Conservation (phyloP, 2,797 vertebrate species). For the Aplochiton taeniatus region DNA sequence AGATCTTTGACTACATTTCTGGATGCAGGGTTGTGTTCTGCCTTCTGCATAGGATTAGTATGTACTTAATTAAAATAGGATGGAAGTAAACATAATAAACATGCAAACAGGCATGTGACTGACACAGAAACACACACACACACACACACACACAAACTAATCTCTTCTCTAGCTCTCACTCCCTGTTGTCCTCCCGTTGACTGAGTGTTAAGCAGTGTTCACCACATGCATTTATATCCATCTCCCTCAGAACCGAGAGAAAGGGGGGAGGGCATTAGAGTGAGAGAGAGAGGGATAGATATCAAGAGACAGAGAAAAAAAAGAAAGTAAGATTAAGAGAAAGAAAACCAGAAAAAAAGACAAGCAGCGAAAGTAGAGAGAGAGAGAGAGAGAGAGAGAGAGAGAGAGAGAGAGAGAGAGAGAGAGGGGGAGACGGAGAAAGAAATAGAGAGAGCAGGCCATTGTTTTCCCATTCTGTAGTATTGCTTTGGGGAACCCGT, state of each 20-base stretch:
- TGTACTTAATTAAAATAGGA: neutral
- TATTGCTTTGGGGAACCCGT: conserved; percentile 31
- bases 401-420: conserved; percentile 12
- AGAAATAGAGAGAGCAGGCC: neutral
- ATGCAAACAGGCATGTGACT: neutral
- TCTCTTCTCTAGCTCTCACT: no score
- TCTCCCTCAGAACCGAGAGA: conserved; percentile 25
- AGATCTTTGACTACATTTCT: no score
- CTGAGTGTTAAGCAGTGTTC: neutral
- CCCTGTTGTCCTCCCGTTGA: neutral
- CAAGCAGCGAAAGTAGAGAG: no score
- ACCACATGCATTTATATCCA: neutral
- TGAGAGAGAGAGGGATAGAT: neutral
- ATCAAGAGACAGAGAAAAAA: neutral
- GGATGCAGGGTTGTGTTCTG: no score
- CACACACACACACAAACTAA: neutral
- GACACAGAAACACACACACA: neutral
- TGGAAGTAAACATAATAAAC: neutral
- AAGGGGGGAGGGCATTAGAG: no score
- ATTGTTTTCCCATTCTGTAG: conserved; percentile 50
- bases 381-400: conserved; percentile 6
- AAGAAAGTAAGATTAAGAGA: neutral
- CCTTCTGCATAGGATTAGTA: neutral
- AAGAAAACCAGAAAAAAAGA: no score
- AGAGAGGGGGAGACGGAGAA: neutral